A percentile compares a stretch with the other conserved stretches of the same genome.
phyloP scores from a whole-genome alignment of 2,888 invertebrate species.

The Sialis fuliginosa region DNA sequence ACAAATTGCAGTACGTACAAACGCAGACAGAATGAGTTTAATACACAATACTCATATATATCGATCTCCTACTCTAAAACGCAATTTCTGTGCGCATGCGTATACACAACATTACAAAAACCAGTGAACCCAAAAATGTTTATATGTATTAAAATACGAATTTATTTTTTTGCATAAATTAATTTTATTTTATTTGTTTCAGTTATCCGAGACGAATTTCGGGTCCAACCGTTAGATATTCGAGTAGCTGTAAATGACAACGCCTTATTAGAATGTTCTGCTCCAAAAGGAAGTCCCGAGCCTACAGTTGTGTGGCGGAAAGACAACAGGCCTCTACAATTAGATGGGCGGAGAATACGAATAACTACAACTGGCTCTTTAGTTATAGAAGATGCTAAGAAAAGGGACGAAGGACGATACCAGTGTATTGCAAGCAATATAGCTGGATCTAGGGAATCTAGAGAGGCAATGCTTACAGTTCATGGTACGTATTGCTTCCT shows the following conservation, averaged over 20 bases:
- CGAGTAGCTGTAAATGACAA: constrained; percentile 87
- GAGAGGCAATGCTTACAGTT: constrained; percentile 66
- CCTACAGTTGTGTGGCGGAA: constrained; percentile 87
- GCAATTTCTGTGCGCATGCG: too few relatives aligned
- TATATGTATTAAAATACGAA: too few relatives aligned
- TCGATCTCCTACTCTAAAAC: too few relatives aligned
- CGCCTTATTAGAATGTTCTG: constrained; percentile 77
- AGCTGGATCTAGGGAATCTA: constrained; percentile 72
- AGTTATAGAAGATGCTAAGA: constrained; percentile 74
- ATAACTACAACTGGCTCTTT: constrained; percentile 73
- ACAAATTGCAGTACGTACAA: too few relatives aligned
- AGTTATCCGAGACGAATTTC: constrained; percentile 93
- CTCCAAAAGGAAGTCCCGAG: constrained; percentile 93
- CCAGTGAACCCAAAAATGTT: too few relatives aligned
- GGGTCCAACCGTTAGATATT: constrained; percentile 74
- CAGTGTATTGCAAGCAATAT: constrained; percentile 84
- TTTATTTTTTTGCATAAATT: too few relatives aligned
- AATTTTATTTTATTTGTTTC: constrained; percentile 22
- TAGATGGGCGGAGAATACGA: constrained; percentile 28
- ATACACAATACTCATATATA: too few relatives aligned
- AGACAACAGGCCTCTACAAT: constrained; percentile 32
- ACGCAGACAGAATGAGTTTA: too few relatives aligned
- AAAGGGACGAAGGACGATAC: constrained; percentile 81
- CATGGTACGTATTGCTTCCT: constrained; percentile 38
- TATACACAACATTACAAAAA: too few relatives aligned